Conservation (phyloP, 2,113 vertebrate species). For the Phaethon lepturus region DNA sequence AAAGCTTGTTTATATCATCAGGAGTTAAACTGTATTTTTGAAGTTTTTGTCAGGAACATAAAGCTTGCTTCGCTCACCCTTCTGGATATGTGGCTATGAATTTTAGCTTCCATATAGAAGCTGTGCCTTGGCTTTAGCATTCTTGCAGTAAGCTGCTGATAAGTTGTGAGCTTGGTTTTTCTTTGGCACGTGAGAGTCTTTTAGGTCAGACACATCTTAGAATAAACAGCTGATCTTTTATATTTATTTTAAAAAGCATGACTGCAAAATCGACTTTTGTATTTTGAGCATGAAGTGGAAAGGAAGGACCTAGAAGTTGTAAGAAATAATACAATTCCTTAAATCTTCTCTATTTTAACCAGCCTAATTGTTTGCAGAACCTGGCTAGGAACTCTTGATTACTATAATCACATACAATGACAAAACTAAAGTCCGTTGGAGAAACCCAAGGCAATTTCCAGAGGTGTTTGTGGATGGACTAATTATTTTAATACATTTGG, state of each 20-base stretch:
- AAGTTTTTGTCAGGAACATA: background rate
- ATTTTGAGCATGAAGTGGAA: background rate
- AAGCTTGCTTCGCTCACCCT: background rate
- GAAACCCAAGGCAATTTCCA: constrained; percentile 16
- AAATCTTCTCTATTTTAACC: background rate
- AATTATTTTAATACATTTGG: constrained; percentile 48
- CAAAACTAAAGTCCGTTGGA: background rate
- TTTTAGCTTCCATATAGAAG: background rate
- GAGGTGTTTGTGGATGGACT: constrained; percentile 35
- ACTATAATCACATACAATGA: constrained; percentile 1
- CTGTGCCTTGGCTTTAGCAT: background rate
- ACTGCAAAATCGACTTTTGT: background rate
- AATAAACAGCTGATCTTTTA: background rate
- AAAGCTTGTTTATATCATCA: background rate
- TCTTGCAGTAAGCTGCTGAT: background rate
- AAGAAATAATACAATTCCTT: background rate
- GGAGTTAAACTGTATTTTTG: background rate
- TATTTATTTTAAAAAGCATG: background rate
- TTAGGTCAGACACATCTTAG: background rate
- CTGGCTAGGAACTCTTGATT: background rate
- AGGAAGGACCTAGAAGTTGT: background rate
- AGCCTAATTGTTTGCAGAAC: background rate
- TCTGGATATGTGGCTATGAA: background rate
- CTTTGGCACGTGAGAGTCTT: background rate
- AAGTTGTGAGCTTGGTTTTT: background rate